Evolutionary conservation across 2,113 vertebrate genomes (phyloP), one percentile per base, ranked within the genome.

Genomic region (Mobula hypostoma): DNA sequence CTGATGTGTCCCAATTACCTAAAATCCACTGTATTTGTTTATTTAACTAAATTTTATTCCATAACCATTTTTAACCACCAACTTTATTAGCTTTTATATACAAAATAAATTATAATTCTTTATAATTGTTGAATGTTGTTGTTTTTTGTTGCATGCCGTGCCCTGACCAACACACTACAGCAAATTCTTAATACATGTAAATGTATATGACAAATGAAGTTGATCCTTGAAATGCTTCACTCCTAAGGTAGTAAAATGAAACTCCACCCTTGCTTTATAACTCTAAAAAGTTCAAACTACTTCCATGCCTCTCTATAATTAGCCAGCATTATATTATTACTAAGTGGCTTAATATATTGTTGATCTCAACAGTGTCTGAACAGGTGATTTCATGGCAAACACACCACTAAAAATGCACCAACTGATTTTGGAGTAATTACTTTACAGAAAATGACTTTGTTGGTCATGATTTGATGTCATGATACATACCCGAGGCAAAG

Each of bases 401-500:
- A 88, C 61, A 63, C 58, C 61, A 63, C 27, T 14, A 66, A 66
- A 66, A 66, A 5, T 7, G 27, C 61, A 88, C 58, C 85, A 88
- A 14, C 77, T 79, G 77, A 32, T 29, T 11, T n/a, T 88, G 61
- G 85, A 61, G 61, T 61, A 66, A 66, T 63, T 66, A 12, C 85
- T 66, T n/a, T 5, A 19, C 29, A 61, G 48, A 12, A 87, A 88
- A n/a, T 61, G 61, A 87, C 12, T 87, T 61, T 61, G 27, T 61
- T 63, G 56, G 56, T 29, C 29, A n/a, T 29, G 29, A 90, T 90
- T 90, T 90, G 58, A 77, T 63, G 0, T 0, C 3, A 63, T 66
- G 12, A 70, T 66, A 63, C 94, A 95, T 98, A 99, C 98, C 98
- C 98, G 96, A 95, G 98, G 98, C 76, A 99, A 96, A 95, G 98